Evolutionary conservation across 1,140 invertebrate species (phyloP), one percentile per base, ranked within the genome.

Genomic region (Heliconius congener): DNA sequence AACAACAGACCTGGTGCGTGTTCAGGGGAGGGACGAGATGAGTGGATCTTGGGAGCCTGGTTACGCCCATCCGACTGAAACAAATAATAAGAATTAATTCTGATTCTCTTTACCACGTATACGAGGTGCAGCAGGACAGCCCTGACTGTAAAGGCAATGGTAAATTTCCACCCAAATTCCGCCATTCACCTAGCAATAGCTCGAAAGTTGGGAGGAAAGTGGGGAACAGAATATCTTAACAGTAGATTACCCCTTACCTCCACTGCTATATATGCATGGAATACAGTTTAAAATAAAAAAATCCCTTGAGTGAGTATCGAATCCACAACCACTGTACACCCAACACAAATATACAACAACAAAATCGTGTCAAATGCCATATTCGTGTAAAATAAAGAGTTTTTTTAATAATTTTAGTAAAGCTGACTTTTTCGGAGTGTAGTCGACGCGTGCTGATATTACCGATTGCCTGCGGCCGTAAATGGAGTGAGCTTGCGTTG

Each of bases 41-140:
- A 87, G 84, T 92, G 91, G 92, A 94, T 94, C 85, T 92, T 93
- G 91, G 91, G 86, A 84, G 87, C 78, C 85, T 93, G 91, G 91
- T 88, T 90, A 86, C 92, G 91, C 91, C 92, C 92, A 94, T 94
- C 92, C 92, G 92, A 85, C 92, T 94, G 89, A 3, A 93, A 93
- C 89, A 92, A 90, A 83, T 60, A n/a, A 76, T 39, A 13, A 34
- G 6, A 19, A 52, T 52, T 52, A 52, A 52, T 19, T 52, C 50
- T 19, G 18, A 19, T 52, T 19, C 50, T 19, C 50, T 19, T 19
- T 5, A 52, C 18, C 18, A 4, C 30, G 30, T 30, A 30, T 30
- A 30, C 55, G 8, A 23, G 55, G 2, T 11, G 8, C n/a, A 23
- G 4, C 16, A 46, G 5, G 18, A 19, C 6, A 8, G 1, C 50